Conservation (phyloP, 2,113 vertebrate genomes). For the Rhabdornis inornatus region DNA sequence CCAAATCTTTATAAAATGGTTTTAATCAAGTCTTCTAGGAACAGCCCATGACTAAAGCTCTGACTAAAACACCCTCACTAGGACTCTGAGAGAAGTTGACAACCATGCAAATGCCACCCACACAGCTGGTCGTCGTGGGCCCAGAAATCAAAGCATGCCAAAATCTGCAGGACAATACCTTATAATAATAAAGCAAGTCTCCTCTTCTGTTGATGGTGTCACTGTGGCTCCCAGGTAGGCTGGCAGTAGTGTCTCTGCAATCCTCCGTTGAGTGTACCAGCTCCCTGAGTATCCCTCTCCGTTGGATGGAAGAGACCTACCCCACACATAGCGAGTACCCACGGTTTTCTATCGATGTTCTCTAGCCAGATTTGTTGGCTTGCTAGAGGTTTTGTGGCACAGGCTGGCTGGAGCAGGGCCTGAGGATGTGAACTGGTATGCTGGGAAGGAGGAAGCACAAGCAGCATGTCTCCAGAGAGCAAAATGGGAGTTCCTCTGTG, state of each 20-base stretch:
- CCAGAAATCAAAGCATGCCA: neutral
- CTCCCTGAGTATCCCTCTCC: neutral
- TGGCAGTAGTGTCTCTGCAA: neutral
- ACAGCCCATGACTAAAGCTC: neutral
- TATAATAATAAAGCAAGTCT: neutral
- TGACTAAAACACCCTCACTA: neutral
- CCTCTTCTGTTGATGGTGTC: neutral
- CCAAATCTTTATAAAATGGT: neutral
- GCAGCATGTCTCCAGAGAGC: neutral
- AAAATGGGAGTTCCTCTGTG: neutral
- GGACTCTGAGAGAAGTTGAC: neutral
- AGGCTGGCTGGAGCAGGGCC: neutral
- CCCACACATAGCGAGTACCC: neutral
- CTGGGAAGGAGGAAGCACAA: neutral
- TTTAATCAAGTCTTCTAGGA: neutral
- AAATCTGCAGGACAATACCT: neutral
- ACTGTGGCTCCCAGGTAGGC: neutral
- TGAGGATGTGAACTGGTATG: neutral
- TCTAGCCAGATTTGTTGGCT: neutral
- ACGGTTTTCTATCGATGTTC: neutral
- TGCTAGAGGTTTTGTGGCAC: neutral
- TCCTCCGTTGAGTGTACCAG: neutral
- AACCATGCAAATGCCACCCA: neutral
- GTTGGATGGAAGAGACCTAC: neutral
- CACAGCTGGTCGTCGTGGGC: neutral